Evolutionary conservation across 2,888 invertebrate genomes (phyloP).

Genomic region (Rhopalosiphum nymphaeae): DNA sequence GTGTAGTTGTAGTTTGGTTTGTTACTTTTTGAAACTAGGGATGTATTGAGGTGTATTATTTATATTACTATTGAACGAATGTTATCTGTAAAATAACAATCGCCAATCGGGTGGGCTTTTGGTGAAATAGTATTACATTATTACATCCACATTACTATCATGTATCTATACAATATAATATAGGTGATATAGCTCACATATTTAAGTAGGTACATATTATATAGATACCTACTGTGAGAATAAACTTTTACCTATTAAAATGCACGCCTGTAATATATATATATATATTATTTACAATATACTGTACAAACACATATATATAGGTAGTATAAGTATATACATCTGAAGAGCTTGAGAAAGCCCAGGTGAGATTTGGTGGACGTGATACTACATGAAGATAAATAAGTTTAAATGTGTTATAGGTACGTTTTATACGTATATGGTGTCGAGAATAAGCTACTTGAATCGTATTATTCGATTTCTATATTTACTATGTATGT

Average conservation of each 20-base stretch:
- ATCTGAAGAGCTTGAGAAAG: slow-evolving; percentile 8
- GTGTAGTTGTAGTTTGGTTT: neutral
- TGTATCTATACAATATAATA: neutral
- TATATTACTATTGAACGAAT: slow-evolving; percentile 31
- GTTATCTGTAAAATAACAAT: slow-evolving; percentile 53
- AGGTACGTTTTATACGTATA: neutral
- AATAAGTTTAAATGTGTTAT: slow-evolving; percentile 37
- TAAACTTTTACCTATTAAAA: slow-evolving; percentile 4
- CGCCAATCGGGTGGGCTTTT: slow-evolving; percentile 10
- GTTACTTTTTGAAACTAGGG: slow-evolving; percentile 31
- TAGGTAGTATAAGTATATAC: neutral
- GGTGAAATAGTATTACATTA: slow-evolving; percentile 20
- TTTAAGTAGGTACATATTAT: neutral
- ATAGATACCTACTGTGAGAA: neutral
- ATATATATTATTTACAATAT: neutral
- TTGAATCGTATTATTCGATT: slow-evolving; percentile 4
- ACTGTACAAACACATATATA: neutral
- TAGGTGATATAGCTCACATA: neutral
- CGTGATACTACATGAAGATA: slow-evolving; percentile 33
- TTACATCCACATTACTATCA: neutral
- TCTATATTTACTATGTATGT: neutral
- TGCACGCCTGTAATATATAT: neutral
- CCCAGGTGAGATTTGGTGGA: slow-evolving; percentile 48
- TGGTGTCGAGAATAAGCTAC: neutral
- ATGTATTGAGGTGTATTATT: slow-evolving; percentile 12